Evolutionary conservation across 30 jellyfish, hydroid and myxozoan species (phyloP), one percentile per base, ranked within the genome.

Genomic region (Hydractinia echinata): DNA sequence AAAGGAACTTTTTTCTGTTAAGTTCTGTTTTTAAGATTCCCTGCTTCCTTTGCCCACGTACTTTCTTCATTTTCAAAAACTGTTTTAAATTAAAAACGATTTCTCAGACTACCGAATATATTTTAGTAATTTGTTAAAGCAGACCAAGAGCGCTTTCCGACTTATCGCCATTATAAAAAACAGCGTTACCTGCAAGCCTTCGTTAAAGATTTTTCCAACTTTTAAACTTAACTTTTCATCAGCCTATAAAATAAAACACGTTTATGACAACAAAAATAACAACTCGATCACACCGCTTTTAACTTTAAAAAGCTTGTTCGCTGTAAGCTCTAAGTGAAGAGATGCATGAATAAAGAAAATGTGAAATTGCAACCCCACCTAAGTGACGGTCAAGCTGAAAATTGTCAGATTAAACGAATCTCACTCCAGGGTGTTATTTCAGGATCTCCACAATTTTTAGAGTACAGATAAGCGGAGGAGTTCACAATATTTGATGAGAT

Each of bases 201-300:
- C 67, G 15, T 74, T 74, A 48, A 48, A 74, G 10, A 74, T 51
- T 5, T 74, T 52, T 74, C 66, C 83, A 74, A 74, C 66, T 51
- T 51, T 74, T 10, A 5, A 52, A 10, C 83, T 74, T n/a, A 74
- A 58, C n/a, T 74, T 74, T 5, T 20, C 83, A 58, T 74, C 83
- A 50, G 56, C 83, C 83, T 74, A 10, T 8, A 50, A 74, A 0
- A 4, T 51, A 44, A 64, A 64, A 6, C 16, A 64, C 19, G 4
- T 64, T n/a, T 13, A 64, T 7, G 19, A 1, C 19, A 64, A n/a
- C 18, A 51, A 0, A 4, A 51, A 64, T n/a, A 64, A 44, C 19
- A 58, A 58, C 18, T 58, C 69, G 69, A 58, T 0, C 18, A 58
- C 2, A 30, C 44, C 44, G 44, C 44, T 30, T 30, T 30, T 0